phyloP scores from a whole-genome alignment of 2,888 invertebrate species.

The Synergus gifuensis region DNA sequence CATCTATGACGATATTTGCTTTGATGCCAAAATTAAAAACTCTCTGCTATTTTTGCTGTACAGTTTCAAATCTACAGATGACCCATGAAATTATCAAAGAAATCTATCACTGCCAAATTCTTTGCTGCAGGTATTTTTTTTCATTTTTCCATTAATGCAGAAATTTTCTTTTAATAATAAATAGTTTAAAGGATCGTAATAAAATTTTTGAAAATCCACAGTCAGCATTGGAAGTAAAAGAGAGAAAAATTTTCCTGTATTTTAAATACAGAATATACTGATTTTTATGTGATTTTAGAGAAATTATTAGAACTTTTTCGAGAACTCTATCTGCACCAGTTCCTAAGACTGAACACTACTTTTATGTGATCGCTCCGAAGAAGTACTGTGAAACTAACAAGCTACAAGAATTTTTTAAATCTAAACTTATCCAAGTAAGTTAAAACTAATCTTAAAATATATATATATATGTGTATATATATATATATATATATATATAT shows the following conservation, averaged over 20 bases:
- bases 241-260: not conserved
- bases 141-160: not conserved
- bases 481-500: no score
- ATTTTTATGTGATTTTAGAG: not conserved
- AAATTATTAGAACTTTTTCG: slow-evolving; percentile 30
- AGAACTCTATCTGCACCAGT: slow-evolving; percentile 51
- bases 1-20: not conserved
- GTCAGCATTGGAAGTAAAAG: no score
- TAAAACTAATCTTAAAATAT: not conserved
- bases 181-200: not conserved
- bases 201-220: not conserved
- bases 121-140: slow-evolving; percentile 21
- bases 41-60: slow-evolving; percentile 13
- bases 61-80: slow-evolving; percentile 11
- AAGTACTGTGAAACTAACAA: slow-evolving; percentile 56
- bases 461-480: no score
- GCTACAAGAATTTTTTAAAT: slow-evolving; percentile 57
- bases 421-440: slow-evolving; percentile 62
- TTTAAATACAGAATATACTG: not conserved
- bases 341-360: slow-evolving; percentile 55
- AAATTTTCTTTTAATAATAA: not conserved
- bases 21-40: slow-evolving; percentile 2
- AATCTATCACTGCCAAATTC: slow-evolving; percentile 22
- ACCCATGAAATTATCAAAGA: not conserved
- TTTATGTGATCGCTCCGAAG: slow-evolving; percentile 63